Evolutionary conservation across 2,113 vertebrate species (phyloP), one percentile per base, ranked within the genome.

Genomic region (Sceloporus tristichus): DNA sequence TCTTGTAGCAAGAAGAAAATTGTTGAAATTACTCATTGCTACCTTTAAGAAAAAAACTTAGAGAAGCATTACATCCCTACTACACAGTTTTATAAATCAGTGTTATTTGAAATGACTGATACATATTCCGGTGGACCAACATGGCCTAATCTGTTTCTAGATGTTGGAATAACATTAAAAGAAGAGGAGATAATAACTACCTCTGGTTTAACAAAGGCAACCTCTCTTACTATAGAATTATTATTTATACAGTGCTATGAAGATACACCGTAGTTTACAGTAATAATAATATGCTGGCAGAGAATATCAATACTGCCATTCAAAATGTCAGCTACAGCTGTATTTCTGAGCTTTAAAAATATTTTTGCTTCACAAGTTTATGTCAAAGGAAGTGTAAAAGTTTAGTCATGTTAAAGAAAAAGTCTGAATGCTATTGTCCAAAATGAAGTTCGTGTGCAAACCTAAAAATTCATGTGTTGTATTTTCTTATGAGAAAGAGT

Each of bases 171-270:
- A 11, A 42, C 29, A 86, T 0, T 0, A 10, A 70, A 88, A 73
- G 85, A 48, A 42, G 0, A 0, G 54, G 16, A 56, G 0, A 0
- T 7, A 62, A 18, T n/a, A 19, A 27, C 7, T 13, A 25, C 40
- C 13, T 25, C 23, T 79, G 48, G 25, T 4, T 79, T 79, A 54
- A n/a, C 27, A 54, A n/a, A 79, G 14, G 11, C 13, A 56, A 16
- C n/a, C 4, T 10, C 10, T 79, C 11, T 54, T 77, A 21, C 13
- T 19, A 75, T 40, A 40, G 38, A 48, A 25, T 77, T 25, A 53
- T 74, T 77, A 11, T 77, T 23, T 23, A 9, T 48, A 77, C 66
- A 70, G 23, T 10, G n/a, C 78, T 11, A 9, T 19, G 5, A 81
- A 81, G n/a, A 13, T 38, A 21, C 4, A 11, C 3, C 0, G 9